Conservation (phyloP, 2,888 invertebrate species). For the Thalpophila matura region DNA sequence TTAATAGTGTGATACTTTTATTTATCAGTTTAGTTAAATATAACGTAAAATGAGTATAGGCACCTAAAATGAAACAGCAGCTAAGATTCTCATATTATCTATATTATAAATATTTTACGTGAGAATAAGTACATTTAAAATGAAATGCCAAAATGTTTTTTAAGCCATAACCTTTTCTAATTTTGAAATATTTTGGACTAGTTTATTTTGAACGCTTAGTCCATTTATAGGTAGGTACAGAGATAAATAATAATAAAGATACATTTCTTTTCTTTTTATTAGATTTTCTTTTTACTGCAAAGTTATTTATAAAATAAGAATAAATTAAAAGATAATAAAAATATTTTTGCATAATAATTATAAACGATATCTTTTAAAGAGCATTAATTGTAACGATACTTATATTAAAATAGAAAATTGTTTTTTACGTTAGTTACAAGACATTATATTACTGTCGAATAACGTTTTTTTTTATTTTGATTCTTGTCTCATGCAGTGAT, state of each 20-base stretch:
- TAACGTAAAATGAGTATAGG: constrained; percentile 3
- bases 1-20: constrained; percentile 26
- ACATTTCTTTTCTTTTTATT: no score
- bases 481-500: no score
- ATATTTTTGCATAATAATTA: not conserved
- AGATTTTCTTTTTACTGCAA: constrained; percentile 26
- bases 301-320: constrained; percentile 16
- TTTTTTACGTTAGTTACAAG: no score
- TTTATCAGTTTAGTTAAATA: constrained; percentile 6
- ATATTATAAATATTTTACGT: constrained; percentile 8
- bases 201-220: no score
- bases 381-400: not conserved
- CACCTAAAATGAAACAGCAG: not conserved
- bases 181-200: no score
- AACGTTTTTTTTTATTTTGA: no score
- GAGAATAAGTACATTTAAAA: constrained; percentile 2
- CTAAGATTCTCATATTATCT: constrained; percentile 11
- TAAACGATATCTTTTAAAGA: not conserved
- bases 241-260: no score
- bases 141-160: not conserved
- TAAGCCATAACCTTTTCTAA: constrained; percentile 1
- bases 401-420: no score
- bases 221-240: no score
- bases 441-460: no score
- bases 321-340: constrained; percentile 1